phyloP scores from a whole-genome alignment of 1,140 invertebrate genomes.

The Micrasema longulum region DNA sequence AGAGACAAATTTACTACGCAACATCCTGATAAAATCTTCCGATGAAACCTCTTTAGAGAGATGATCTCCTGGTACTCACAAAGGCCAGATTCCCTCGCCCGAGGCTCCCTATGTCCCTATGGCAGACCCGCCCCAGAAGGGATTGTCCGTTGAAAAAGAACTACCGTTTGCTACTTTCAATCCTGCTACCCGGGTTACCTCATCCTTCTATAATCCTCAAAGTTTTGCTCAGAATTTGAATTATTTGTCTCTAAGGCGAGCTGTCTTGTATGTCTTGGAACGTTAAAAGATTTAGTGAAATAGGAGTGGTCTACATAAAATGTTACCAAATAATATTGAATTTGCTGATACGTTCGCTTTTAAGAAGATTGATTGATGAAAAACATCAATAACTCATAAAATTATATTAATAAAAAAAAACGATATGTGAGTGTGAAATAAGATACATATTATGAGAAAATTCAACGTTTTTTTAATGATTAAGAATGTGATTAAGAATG shows the following conservation, averaged over 20 bases:
- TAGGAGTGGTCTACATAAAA: too few relatives aligned
- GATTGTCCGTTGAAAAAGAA: constrained; percentile 10
- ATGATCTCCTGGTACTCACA: constrained; percentile 22
- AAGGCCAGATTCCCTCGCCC: constrained; percentile 24
- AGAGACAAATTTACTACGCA: neutral
- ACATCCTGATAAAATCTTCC: constrained; percentile 9
- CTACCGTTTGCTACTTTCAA: constrained; percentile 12
- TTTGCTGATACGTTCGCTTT: too few relatives aligned
- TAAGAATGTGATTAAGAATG: too few relatives aligned
- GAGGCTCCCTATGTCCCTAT: neutral
- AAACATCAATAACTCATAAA: too few relatives aligned
- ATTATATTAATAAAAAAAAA: too few relatives aligned
- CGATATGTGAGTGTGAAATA: too few relatives aligned
- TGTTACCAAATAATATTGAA: too few relatives aligned
- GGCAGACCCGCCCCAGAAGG: neutral
- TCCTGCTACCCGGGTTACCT: neutral
- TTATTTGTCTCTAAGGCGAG: neutral
- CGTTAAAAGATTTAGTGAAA: neutral
- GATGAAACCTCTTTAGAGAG: constrained; percentile 17
- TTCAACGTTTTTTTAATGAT: too few relatives aligned
- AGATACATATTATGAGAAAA: too few relatives aligned
- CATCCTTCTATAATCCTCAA: constrained; percentile 1
- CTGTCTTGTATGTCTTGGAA: neutral
- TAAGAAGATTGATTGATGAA: too few relatives aligned
- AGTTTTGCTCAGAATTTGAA: constrained; percentile 1